Evolutionary conservation across 2,797 vertebrate genomes (phyloP).

Genomic region (Lophius americanus): DNA sequence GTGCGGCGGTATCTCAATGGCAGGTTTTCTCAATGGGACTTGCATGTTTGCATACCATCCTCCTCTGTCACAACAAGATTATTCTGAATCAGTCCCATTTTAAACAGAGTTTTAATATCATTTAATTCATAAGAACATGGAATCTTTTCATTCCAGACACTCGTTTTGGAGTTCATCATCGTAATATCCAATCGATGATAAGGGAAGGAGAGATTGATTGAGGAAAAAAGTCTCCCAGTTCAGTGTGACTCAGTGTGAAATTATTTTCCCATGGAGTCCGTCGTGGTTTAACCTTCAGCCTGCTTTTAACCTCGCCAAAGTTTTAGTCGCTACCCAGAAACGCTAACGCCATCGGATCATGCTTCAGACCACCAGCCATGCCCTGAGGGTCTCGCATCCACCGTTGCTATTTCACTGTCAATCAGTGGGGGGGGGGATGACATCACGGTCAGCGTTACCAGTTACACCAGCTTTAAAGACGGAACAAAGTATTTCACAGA

Average conservation of each 20-base stretch:
- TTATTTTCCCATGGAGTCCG: conserved; percentile 53
- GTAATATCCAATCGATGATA: conserved; percentile 1
- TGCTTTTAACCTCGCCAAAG: conserved; percentile 68
- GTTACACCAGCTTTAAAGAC: conserved; percentile 43
- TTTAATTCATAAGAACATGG: no score
- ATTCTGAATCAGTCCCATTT: no score
- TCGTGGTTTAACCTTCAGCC: conserved; percentile 78
- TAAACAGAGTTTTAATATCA: no score
- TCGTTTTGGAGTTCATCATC: no score
- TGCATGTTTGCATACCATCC: no score
- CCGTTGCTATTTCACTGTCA: conserved; percentile 59
- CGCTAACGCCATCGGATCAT: conserved; percentile 60
- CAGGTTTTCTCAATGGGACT: no score
- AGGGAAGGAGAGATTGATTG: conserved; percentile 1
- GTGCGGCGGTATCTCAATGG: no score
- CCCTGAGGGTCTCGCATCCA: conserved; percentile 57
- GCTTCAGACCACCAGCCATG: conserved; percentile 56
- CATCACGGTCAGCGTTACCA: conserved; percentile 22
- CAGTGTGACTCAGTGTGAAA: conserved; percentile 13
- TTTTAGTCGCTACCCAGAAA: conserved; percentile 79
- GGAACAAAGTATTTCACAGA: conserved; percentile 13
- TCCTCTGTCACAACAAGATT: no score
- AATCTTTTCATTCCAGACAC: no score
- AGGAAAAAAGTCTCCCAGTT: conserved; percentile 1
- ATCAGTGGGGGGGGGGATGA: conserved; percentile 55